Conservation (phyloP, 2,888 invertebrate genomes). For the Megamerina dolium region DNA sequence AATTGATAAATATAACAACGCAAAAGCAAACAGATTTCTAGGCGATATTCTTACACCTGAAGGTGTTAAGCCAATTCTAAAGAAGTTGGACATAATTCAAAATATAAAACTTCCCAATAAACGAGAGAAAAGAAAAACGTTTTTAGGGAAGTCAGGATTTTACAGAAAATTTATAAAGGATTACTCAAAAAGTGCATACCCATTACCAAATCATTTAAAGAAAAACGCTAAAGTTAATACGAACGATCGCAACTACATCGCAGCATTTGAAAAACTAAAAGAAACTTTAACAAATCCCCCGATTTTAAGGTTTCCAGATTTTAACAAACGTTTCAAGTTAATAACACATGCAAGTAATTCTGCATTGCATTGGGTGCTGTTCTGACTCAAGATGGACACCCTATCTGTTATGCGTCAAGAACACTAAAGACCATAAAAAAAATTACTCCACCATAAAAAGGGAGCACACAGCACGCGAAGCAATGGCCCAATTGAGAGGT, state of each 20-base stretch:
- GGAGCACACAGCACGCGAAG: too few species aligned
- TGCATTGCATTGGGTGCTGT: slow-evolving; percentile 3
- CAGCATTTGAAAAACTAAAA: slow-evolving; percentile 4
- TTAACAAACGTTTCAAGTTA: slow-evolving; percentile 1
- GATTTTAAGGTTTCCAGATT: slow-evolving; percentile 2
- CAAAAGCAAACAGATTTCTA: neutral
- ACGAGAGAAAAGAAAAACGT: neutral
- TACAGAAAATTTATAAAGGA: slow-evolving; percentile 3
- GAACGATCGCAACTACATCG: neutral
- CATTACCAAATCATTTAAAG: slow-evolving; percentile 1
- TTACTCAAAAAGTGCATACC: neutral
- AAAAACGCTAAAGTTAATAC: neutral
- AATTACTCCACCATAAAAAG: too few species aligned
- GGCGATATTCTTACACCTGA: neutral
- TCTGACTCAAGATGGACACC: slow-evolving; percentile 3
- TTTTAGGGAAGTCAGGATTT: neutral
- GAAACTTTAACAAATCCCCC: slow-evolving; percentile 1
- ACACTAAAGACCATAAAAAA: too few species aligned
- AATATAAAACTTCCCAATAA: slow-evolving; percentile 2
- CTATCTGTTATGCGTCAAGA: slow-evolving; percentile 2
- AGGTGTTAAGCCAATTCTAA: neutral
- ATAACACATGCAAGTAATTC: slow-evolving; percentile 4
- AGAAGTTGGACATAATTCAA: slow-evolving; percentile 5
- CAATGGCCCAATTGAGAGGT: slow-evolving; percentile 37
- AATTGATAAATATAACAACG: slow-evolving; percentile 5